Percentiles rank a stretch among this genome's conserved stretches.
phyloP scores from a whole-genome alignment of 2,888 invertebrate species.

The Drosophila robusta region DNA sequence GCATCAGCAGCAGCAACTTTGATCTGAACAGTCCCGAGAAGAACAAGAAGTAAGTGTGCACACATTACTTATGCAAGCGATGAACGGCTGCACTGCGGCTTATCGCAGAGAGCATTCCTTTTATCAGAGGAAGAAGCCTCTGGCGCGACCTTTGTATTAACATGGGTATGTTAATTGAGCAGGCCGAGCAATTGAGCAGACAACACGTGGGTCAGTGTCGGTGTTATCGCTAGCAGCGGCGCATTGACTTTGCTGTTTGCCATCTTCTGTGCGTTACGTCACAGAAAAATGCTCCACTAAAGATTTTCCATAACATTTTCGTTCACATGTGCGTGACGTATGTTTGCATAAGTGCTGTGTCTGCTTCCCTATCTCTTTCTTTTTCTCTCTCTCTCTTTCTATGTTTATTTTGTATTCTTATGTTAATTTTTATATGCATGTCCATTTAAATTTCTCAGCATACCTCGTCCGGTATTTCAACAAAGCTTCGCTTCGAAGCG shows the following conservation, averaged over 20 bases:
- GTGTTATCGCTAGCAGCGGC: constrained; percentile 54
- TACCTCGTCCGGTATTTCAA: constrained; percentile 93
- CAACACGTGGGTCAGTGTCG: constrained; percentile 69
- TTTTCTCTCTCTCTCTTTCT: not conserved
- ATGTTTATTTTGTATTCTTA: constrained; percentile 4
- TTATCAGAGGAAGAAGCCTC: constrained; percentile 38
- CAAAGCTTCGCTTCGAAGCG: constrained; percentile 78
- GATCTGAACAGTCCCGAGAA: constrained; percentile 89
- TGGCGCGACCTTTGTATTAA: constrained; percentile 52
- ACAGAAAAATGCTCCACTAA: constrained; percentile 28
- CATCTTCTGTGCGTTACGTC: constrained; percentile 56
- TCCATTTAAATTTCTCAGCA: constrained; percentile 86
- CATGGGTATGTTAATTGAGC: constrained; percentile 63
- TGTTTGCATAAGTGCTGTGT: constrained; percentile 53
- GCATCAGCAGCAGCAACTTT: constrained; percentile 81
- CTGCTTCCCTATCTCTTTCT: not conserved
- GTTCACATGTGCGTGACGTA: constrained; percentile 53
- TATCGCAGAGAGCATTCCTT: constrained; percentile 48
- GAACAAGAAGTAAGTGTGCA: constrained; percentile 86
- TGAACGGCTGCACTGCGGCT: constrained; percentile 39
- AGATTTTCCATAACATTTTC: constrained; percentile 57
- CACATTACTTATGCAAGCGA: constrained; percentile 59
- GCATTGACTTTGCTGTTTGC: constrained; percentile 51
- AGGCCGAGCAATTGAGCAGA: constrained; percentile 23
- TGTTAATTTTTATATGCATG: constrained; percentile 21